These are phyloP conservation scores for Latrodectus geometricus DNA, from an alignment of 1,140 invertebrate genomes.

Conservation along the genomic window DNA sequence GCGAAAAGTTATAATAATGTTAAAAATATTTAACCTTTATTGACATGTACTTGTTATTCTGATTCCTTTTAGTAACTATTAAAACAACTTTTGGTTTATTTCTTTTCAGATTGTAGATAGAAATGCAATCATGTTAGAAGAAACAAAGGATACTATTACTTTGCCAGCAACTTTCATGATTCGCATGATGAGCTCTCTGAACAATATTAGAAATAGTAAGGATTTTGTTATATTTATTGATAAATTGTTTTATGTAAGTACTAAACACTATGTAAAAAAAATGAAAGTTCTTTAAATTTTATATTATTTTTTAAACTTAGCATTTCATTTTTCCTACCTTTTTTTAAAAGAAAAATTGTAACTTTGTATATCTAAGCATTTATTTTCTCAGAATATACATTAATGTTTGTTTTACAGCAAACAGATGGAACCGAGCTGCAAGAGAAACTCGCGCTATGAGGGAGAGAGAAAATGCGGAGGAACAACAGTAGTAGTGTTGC, in stretches of 20 bases:
- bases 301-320: neutral
- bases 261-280: neutral
- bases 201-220: slow-evolving; percentile 72
- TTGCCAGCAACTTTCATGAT: slow-evolving; percentile 91
- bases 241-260: neutral
- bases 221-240: neutral
- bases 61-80: no score
- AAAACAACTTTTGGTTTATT: slow-evolving; percentile 58
- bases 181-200: slow-evolving; percentile 83
- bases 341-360: no score
- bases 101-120: slow-evolving; percentile 79
- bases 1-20: no score
- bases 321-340: neutral
- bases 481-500: no score
- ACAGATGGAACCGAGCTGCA: slow-evolving; percentile 29
- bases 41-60: no score
- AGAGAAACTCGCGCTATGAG: slow-evolving; percentile 14
- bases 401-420: neutral
- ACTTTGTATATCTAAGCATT: neutral
- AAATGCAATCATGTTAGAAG: slow-evolving; percentile 88
- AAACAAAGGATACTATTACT: slow-evolving; percentile 89
- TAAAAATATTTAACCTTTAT: no score
- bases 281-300: neutral
- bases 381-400: no score
- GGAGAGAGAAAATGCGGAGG: slow-evolving; percentile 12